A percentile compares a stretch with the other conserved stretches of the same genome.
Evolutionary conservation across 1,140 invertebrate genomes (phyloP).

Genomic region (Batillaria attramentaria): DNA sequence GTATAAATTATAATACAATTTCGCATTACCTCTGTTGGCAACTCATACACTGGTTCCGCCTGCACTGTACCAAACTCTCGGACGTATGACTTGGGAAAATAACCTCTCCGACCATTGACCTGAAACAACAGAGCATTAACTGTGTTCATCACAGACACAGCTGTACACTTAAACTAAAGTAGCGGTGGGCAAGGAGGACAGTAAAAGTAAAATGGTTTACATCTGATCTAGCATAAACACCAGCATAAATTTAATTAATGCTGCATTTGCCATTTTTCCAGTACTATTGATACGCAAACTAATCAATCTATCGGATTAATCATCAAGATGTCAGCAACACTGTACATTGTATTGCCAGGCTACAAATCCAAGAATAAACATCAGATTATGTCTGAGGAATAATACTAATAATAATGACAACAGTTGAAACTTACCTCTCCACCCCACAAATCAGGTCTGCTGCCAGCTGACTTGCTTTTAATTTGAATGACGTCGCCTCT

Average conservation of each 20-base stretch:
- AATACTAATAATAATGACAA: neutral
- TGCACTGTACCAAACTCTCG: conserved; percentile 74
- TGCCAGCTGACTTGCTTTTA: conserved; percentile 82
- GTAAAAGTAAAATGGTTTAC: too few species aligned
- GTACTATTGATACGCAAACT: neutral
- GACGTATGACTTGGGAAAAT: conserved; percentile 77
- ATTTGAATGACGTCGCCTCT: conserved; percentile 78
- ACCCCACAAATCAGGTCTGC: conserved; percentile 80
- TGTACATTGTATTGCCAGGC: neutral
- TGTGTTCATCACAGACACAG: too few species aligned
- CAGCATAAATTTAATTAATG: neutral
- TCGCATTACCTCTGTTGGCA: conserved; percentile 72
- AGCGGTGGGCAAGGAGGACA: too few species aligned
- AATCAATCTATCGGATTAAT: neutral
- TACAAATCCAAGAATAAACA: neutral
- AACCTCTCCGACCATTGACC: conserved; percentile 81
- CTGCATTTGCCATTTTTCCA: neutral
- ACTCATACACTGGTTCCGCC: conserved; percentile 68
- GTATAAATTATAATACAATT: neutral
- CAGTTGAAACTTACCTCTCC: conserved; percentile 74
- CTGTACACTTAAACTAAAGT: too few species aligned
- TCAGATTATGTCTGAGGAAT: neutral
- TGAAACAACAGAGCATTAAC: conserved; percentile 61
- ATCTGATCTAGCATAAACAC: too few species aligned
- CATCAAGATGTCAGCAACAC: neutral